phyloP scores from a whole-genome alignment of 2,888 invertebrate species.

The Phortica magna region DNA sequence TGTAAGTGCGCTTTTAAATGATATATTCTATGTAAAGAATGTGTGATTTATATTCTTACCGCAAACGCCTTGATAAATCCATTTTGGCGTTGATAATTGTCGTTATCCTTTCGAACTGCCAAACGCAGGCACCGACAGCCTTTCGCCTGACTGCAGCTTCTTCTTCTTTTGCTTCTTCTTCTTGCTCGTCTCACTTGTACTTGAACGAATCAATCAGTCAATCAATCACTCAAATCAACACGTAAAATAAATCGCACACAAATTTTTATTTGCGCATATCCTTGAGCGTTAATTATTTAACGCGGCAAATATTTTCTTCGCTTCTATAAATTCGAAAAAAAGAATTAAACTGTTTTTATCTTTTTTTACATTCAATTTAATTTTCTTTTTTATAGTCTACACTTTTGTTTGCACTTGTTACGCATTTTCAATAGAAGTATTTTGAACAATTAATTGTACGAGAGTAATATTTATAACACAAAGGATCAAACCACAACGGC shows the following conservation, averaged over 20 bases:
- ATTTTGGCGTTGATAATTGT: constrained; percentile 67
- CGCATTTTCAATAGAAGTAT: not conserved
- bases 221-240: constrained; percentile 16
- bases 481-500: not conserved
- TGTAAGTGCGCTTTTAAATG: too few relatives aligned
- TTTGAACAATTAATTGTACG: not conserved
- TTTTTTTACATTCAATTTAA: not conserved
- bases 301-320: not conserved
- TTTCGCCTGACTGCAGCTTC: constrained; percentile 8
- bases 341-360: not conserved
- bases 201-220: constrained; percentile 11
- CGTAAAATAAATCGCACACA: not conserved
- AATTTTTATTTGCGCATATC: constrained; percentile 20
- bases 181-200: not conserved
- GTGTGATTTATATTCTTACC: constrained; percentile 71
- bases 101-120: constrained; percentile 47
- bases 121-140: not conserved
- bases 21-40: constrained; percentile 35
- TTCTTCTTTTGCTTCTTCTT: not conserved
- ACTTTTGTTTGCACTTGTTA: constrained; percentile 1
- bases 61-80: constrained; percentile 78
- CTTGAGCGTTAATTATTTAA: constrained; percentile 27
- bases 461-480: not conserved
- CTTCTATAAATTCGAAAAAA: not conserved
- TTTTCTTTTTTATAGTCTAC: not conserved